phyloP scores from a whole-genome alignment of 2,797 vertebrate species.

The Taenioides sp. region DNA sequence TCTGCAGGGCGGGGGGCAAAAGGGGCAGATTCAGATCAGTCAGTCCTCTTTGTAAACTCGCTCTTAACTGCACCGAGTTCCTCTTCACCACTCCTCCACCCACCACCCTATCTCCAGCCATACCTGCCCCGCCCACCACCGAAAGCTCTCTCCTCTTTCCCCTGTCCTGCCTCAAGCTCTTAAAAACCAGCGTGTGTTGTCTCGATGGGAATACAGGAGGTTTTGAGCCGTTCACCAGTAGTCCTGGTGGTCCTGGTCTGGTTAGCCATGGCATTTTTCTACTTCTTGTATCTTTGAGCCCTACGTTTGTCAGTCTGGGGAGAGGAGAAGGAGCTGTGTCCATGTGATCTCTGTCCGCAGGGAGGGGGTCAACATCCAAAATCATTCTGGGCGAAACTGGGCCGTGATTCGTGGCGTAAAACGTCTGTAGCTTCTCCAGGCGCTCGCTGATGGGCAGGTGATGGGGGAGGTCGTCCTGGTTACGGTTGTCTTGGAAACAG shows the following conservation, averaged over 20 bases:
- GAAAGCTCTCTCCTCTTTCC: constrained; percentile 69
- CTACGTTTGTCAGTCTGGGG: constrained; percentile 69
- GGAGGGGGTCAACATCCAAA: constrained; percentile 56
- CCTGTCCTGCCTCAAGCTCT: constrained; percentile 75
- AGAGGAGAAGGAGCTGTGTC: constrained; percentile 66
- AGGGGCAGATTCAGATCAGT: constrained; percentile 79
- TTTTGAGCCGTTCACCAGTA: constrained; percentile 74
- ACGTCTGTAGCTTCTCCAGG: constrained; percentile 68
- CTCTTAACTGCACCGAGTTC: constrained; percentile 77
- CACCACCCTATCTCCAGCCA: constrained; percentile 33
- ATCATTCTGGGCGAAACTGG: constrained; percentile 66
- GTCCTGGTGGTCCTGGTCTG: constrained; percentile 54
- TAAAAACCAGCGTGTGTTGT: constrained; percentile 71
- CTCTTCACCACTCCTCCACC: constrained; percentile 64
- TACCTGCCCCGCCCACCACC: constrained; percentile 44
- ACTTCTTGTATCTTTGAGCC: constrained; percentile 62
- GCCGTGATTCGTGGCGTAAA: constrained; percentile 64
- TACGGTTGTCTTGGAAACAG: constrained; percentile 56
- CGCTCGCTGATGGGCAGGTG: constrained; percentile 54
- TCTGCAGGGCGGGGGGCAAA: constrained; percentile 75
- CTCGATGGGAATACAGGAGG: constrained; percentile 71
- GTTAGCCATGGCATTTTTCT: constrained; percentile 79
- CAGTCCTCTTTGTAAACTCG: constrained; percentile 63
- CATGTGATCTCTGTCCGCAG: constrained; percentile 50
- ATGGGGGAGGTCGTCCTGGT: constrained; percentile 43